A percentile compares a stretch with the other conserved stretches of the same genome.
phyloP scores from a whole-genome alignment of 2,888 invertebrate species.

The Tuta absoluta region DNA sequence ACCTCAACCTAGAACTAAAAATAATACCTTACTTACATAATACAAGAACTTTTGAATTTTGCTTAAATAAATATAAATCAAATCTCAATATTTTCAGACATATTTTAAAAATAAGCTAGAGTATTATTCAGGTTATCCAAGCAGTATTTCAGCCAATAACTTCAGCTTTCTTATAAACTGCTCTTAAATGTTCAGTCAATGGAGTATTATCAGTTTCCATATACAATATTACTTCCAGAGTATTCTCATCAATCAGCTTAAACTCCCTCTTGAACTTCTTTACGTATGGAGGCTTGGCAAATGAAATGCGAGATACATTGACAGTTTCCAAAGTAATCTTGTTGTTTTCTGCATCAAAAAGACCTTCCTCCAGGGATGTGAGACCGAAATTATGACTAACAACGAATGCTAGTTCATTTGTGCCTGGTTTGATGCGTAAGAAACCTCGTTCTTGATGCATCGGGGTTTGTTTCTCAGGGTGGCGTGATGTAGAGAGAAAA shows the following conservation, averaged over 20 bases:
- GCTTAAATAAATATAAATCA: too few species aligned
- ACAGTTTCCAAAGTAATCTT: slow-evolving; percentile 74
- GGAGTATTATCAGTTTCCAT: slow-evolving; percentile 82
- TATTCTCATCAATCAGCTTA: slow-evolving; percentile 51
- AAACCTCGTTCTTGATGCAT: slow-evolving; percentile 85
- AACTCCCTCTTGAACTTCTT: slow-evolving; percentile 68
- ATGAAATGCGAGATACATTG: slow-evolving; percentile 71
- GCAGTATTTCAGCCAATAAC: background rate
- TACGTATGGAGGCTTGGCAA: slow-evolving; percentile 78
- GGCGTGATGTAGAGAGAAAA: slow-evolving; percentile 75
- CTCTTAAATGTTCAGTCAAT: slow-evolving; percentile 78
- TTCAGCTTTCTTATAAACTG: slow-evolving; percentile 67
- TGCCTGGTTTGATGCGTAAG: slow-evolving; percentile 79
- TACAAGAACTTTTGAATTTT: too few species aligned
- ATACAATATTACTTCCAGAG: slow-evolving; percentile 66
- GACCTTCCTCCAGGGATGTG: slow-evolving; percentile 82
- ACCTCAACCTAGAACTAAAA: too few species aligned
- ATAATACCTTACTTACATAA: too few species aligned
- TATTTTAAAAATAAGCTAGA: too few species aligned
- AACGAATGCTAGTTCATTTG: slow-evolving; percentile 76
- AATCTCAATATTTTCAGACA: too few species aligned
- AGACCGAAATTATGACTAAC: slow-evolving; percentile 84
- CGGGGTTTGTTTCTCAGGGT: slow-evolving; percentile 75
- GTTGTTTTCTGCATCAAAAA: slow-evolving; percentile 58
- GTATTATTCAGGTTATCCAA: too few species aligned